Evolutionary conservation across 1,140 invertebrate species (phyloP).

Genomic region (Chymomyza costata): DNA sequence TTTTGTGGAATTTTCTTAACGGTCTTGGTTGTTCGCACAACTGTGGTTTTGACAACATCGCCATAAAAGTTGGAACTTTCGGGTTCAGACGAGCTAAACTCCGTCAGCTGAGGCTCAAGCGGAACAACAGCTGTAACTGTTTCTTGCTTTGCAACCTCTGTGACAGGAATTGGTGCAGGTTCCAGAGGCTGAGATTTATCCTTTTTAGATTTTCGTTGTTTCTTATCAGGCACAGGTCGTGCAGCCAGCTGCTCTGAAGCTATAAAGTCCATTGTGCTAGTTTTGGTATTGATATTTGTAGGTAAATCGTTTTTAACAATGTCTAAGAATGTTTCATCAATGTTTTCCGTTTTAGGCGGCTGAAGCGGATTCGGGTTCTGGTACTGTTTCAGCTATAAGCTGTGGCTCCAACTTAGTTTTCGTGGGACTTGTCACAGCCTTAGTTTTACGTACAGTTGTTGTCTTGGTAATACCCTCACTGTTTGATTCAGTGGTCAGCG

Average conservation of each 20-base stretch:
- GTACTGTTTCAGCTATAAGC: too few species aligned
- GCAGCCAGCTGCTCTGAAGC: slow-evolving; percentile 27
- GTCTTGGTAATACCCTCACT: slow-evolving; percentile 57
- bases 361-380: too few species aligned
- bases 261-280: slow-evolving; percentile 43
- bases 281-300: slow-evolving; percentile 14
- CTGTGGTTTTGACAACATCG: slow-evolving; percentile 66
- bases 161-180: slow-evolving; percentile 2
- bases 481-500: slow-evolving; percentile 55
- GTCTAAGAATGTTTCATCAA: background rate
- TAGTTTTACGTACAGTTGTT: slow-evolving; percentile 51
- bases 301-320: background rate
- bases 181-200: background rate
- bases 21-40: slow-evolving; percentile 67
- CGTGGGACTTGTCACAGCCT: slow-evolving; percentile 26
- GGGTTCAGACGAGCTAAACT: slow-evolving; percentile 10
- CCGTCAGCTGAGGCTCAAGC: background rate
- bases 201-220: slow-evolving; percentile 9
- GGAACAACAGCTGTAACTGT: background rate
- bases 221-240: slow-evolving; percentile 13
- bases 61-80: slow-evolving; percentile 17
- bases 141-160: background rate
- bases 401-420: slow-evolving; percentile 14
- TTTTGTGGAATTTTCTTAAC: slow-evolving; percentile 66
- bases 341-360: background rate